Evolutionary conservation across 2,888 invertebrate species (phyloP), one percentile per base, ranked within the genome.

Genomic region (Polia nebulosa): DNA sequence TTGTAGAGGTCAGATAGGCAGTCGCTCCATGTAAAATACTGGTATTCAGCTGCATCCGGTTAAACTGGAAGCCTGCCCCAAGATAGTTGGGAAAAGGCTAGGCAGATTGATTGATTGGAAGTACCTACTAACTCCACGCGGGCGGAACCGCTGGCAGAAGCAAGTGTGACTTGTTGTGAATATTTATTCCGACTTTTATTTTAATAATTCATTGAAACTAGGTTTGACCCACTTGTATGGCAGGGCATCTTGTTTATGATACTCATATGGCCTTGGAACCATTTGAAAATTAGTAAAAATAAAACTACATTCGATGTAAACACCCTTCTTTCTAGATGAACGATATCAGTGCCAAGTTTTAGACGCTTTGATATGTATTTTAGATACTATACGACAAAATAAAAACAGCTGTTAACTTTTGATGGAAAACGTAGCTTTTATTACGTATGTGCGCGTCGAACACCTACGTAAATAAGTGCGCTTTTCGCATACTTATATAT

Each of bases 281-380:
- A 63, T 83, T 82, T 81, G 11, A 47, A 57, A 63, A 70, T 67
- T 49, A 68, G 63, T 81, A 76, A 79, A 81, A 79, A 75, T 76
- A 72, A 73, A 67, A 76, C 58, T 36, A 63, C 47, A 57, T 67
- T 73, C 39, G 55, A 65, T 68, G 66, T 75, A 70, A 84, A 72
- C 75, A 74, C 39, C 27, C 47, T 69, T 47, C 47, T 73, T 66
- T 75, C 65, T 63, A 62, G 68, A 65, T 64, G 47, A 62, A 7
- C 45, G 53, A 73, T 71, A 53, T 57, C 59, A 29, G 63, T 79
- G 82, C 84, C 82, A 82, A 81, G 58, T 62, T 58, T 69, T 27
- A 22, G 51, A 69, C 60, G 52, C 62, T 80, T 83, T 77, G 61
- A 80, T 74, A 67, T 77, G 17, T 45, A 66, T 80, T n/a, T 76